A percentile compares a stretch with the other conserved stretches of the same genome.
phyloP scores from a whole-genome alignment of 2,888 invertebrate species.

The Raillietiella orientalis region DNA sequence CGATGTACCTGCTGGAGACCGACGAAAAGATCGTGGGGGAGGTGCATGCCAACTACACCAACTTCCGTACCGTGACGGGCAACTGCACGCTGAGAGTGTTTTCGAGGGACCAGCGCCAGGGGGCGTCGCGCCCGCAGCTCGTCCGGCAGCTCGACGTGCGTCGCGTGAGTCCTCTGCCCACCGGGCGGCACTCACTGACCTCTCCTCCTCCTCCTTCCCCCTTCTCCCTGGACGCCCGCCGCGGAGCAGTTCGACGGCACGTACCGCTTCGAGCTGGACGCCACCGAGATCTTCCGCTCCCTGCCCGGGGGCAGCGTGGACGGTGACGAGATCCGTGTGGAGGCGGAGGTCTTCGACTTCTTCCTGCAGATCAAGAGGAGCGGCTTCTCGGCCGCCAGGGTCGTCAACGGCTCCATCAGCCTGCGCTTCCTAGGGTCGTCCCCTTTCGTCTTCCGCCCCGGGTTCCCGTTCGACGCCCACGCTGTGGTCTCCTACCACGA shows the following conservation, averaged over 20 bases:
- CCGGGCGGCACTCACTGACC: too few relatives aligned
- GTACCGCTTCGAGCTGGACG: too few relatives aligned
- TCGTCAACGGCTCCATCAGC: slow-evolving; percentile 4
- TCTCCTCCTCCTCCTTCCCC: too few relatives aligned
- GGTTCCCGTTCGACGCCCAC: slow-evolving; percentile 15
- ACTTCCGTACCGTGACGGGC: slow-evolving; percentile 1
- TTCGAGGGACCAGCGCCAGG: too few relatives aligned
- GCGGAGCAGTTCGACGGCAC: too few relatives aligned
- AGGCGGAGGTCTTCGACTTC: slow-evolving; percentile 6
- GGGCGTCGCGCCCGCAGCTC: too few relatives aligned
- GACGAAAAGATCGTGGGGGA: slow-evolving; percentile 7
- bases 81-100: background rate
- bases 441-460: slow-evolving; percentile 6
- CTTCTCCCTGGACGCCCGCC: background rate
- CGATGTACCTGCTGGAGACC: slow-evolving; percentile 7
- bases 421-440: slow-evolving; percentile 5
- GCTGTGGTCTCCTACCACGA: slow-evolving; percentile 69
- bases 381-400: slow-evolving; percentile 5
- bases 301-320: too few relatives aligned
- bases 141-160: too few relatives aligned
- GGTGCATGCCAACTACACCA: slow-evolving; percentile 7
- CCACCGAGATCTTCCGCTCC: too few relatives aligned
- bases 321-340: slow-evolving; percentile 5
- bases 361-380: slow-evolving; percentile 5
- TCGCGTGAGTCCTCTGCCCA: too few relatives aligned